phyloP scores from a whole-genome alignment of 2,797 vertebrate species.

The Harpagifer antarcticus region DNA sequence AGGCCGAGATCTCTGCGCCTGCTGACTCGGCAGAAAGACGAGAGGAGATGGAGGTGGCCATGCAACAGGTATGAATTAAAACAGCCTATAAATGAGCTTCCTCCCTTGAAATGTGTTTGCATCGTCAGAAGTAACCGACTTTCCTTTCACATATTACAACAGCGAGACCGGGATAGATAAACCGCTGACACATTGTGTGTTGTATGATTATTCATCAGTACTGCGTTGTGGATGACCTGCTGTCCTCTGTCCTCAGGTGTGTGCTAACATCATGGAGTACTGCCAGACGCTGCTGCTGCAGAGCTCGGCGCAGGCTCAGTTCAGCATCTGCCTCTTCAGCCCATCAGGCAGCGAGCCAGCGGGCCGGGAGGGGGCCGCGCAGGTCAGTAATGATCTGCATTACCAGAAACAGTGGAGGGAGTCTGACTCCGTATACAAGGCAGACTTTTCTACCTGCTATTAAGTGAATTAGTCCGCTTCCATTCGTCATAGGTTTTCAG shows the following conservation, averaged over 20 bases:
- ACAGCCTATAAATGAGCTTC: no score
- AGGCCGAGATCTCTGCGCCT: constrained; percentile 85
- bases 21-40: constrained; percentile 89
- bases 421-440: background rate
- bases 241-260: constrained; percentile 86
- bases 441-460: background rate
- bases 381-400: constrained; percentile 79
- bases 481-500: background rate
- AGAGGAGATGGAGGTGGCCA: constrained; percentile 93
- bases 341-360: constrained; percentile 92
- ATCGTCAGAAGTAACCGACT: background rate
- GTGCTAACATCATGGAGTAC: constrained; percentile 98
- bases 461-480: no score
- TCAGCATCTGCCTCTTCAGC: constrained; percentile 94
- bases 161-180: background rate
- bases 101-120: background rate
- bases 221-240: constrained; percentile 21
- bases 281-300: constrained; percentile 95
- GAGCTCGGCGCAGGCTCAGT: constrained; percentile 91
- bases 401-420: background rate
- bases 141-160: background rate
- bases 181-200: background rate
- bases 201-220: constrained; percentile 21
- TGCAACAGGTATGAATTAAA: constrained; percentile 90
- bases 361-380: constrained; percentile 90